Evolutionary conservation across 1,140 invertebrate genomes (phyloP), one percentile per base, ranked within the genome.

Genomic region (Orussus abietinus): DNA sequence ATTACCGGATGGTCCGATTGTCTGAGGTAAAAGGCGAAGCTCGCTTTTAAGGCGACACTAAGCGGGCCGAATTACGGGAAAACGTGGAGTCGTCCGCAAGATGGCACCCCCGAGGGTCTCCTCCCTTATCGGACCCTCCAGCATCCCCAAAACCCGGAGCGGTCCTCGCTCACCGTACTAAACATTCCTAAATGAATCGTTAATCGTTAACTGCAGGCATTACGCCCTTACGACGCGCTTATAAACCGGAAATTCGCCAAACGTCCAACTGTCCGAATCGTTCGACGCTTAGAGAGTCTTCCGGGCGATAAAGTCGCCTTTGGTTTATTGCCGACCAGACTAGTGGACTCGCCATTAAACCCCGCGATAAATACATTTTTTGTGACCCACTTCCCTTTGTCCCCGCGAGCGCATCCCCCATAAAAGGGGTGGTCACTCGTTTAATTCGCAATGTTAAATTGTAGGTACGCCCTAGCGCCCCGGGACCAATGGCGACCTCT

Each of bases 141-240:
- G n/a, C n/a, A n/a, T n/a, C n/a, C n/a, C n/a, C n/a, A n/a, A n/a
- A n/a, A n/a, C n/a, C n/a, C 56, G 52, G 52, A 29, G 42, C 15
- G 42, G 36, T 29, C 43, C 29, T 25, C 47, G 50, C 43, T 35
- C 21, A 32, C 41, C 36, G 28, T 39, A 66, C 57, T 66, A 69
- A 71, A 68, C 56, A 59, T 58, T 69, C 54, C 57, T 68, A 69
- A 72, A 72, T 72, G 66, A 69, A 72, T 72, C 68, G 63, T 72
- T 72, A 72, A 72, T 72, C 63, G 66, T 69, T 69, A 69, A 72
- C 59, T 61, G 57, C 59, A 30, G 37, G 53, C 52, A 55, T 63
- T 59, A 67, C 56, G 53, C 49, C 42, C 59, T 60, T 59, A 58
- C 59, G 51, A 57, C 53, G 55, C 64, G 62, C 57, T 69, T 71